These are phyloP conservation scores for Campoplex nolae DNA, from an alignment of 2,888 invertebrate species.

Conservation along the genomic window DNA sequence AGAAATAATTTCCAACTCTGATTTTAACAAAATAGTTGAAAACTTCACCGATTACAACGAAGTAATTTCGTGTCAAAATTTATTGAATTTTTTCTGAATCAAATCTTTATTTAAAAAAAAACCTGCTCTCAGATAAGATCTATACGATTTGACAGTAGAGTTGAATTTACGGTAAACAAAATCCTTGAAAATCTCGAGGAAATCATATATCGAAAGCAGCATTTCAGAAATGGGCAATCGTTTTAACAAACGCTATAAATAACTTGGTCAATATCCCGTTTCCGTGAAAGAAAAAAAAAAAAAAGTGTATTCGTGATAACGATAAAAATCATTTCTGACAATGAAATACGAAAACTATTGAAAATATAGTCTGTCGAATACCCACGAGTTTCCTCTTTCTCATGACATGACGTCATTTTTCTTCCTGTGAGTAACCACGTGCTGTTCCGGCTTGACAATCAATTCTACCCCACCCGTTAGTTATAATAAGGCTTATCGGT, in stretches of 20 bases:
- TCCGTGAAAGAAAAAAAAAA: not conserved
- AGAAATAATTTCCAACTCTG: not conserved
- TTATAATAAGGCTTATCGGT: conserved; percentile 56
- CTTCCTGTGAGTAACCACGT: conserved; percentile 57
- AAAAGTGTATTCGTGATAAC: not conserved
- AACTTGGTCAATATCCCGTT: not conserved
- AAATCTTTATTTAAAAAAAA: not conserved
- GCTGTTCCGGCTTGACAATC: conserved; percentile 41
- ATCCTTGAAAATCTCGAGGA: not conserved
- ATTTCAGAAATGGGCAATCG: not conserved
- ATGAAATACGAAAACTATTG: not conserved
- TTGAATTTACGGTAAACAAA: not conserved
- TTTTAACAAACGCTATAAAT: not conserved
- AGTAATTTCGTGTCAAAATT: not conserved
- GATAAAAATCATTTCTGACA: not conserved
- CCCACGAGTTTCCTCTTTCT: not conserved
- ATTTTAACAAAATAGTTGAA: not conserved
- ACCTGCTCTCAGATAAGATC: not conserved
- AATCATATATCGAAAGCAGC: not conserved
- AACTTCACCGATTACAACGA: not conserved
- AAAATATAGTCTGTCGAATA: not conserved
- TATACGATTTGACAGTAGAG: not conserved
- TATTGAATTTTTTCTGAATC: not conserved
- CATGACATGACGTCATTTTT: conserved; percentile 55
- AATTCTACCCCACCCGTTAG: conserved; percentile 21